These are phyloP conservation scores for zebrafish (Danio rerio) DNA, from an alignment of 2,113 vertebrate genomes.

Conservation along the genomic window GRCz12tu NC_133199.1:29290501-29291000, in stretches of 20 bases:
- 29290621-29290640: conserved; percentile 30
- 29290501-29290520: too few relatives aligned
- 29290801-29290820: not conserved
- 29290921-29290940: conserved; percentile 17
- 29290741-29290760: not conserved
- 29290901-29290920: not conserved
- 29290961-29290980: not conserved
- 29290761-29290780: not conserved
- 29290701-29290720: conserved; percentile 23
- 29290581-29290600: conserved; percentile 6
- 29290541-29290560: too few relatives aligned
- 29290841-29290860: not conserved
- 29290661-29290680: rapidly evolving
- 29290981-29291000: not conserved
- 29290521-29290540: too few relatives aligned
- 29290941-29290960: not conserved
- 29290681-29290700: conserved; percentile 29
- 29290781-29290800: conserved; percentile 26
- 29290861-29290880: conserved; percentile 1
- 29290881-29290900: conserved; percentile 23
- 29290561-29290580: too few relatives aligned
- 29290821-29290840: conserved; percentile 2
- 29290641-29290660: not conserved
- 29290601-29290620: not conserved
- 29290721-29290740: conserved; percentile 33